phyloP scores from a whole-genome alignment of 2,113 vertebrate species.

The Cyphomyrus plagiostoma region DNA sequence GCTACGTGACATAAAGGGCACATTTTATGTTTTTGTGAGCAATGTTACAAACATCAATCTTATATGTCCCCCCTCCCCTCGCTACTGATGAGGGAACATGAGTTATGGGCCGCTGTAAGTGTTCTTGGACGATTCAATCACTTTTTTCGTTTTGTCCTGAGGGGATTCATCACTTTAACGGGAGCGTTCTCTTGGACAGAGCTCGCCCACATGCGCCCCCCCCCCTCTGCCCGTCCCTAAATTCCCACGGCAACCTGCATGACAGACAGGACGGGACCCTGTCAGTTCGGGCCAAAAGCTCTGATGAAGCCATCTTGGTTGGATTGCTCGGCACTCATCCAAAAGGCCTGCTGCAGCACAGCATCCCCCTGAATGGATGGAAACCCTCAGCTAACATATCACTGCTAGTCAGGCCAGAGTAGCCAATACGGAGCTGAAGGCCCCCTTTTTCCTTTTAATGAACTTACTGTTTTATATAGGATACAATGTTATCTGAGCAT shows the following conservation, averaged over 20 bases:
- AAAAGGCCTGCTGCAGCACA: background rate
- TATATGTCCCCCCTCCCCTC: background rate
- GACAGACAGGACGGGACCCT: background rate
- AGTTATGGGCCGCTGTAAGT: background rate
- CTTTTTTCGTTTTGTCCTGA: background rate
- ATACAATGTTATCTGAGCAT: background rate
- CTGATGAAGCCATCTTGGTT: background rate
- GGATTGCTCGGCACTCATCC: background rate
- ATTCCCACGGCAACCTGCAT: background rate
- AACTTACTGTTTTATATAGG: background rate
- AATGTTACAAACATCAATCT: constrained; percentile 9
- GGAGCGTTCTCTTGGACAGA: background rate
- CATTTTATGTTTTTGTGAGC: background rate
- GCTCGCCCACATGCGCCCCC: background rate
- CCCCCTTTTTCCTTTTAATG: background rate
- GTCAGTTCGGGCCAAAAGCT: background rate
- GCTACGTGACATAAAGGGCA: background rate
- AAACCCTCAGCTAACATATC: background rate
- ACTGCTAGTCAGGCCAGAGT: background rate
- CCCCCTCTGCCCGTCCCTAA: background rate
- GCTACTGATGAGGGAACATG: background rate
- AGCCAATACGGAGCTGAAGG: background rate
- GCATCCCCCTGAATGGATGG: background rate
- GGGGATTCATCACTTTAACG: constrained; percentile 1
- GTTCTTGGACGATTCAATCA: background rate